Evolutionary conservation across 2,797 vertebrate genomes (phyloP).

Genomic region (Pangasius larnaudii): DNA sequence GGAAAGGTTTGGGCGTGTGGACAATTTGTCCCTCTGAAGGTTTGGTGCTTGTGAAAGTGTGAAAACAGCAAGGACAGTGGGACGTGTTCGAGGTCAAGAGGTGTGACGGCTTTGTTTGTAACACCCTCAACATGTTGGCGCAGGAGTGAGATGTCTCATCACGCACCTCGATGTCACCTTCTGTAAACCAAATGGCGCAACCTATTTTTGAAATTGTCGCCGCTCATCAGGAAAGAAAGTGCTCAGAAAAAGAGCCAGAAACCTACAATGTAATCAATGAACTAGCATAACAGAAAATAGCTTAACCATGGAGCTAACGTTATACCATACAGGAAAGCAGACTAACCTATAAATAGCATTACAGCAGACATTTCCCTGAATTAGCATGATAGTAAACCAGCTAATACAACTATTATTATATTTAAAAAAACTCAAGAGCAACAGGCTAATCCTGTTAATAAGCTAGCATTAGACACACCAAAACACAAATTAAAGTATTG

Average conservation of each 20-base stretch:
- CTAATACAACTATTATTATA: not conserved
- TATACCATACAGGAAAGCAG: not conserved
- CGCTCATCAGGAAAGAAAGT: not conserved
- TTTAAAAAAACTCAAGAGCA: not conserved
- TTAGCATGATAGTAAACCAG: not conserved
- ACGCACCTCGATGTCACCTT: conserved; percentile 16
- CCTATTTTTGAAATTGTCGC: not conserved
- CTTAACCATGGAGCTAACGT: not conserved
- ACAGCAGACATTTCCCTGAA: not conserved
- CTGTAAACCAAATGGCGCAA: not conserved
- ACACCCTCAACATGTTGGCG: conserved; percentile 38
- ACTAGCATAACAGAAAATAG: not conserved
- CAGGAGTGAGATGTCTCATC: conserved; percentile 25
- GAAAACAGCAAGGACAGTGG: conserved; percentile 24
- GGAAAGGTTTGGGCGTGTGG: not conserved
- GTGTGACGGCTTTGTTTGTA: conserved; percentile 47
- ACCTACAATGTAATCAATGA: not conserved
- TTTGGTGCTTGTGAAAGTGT: conserved; percentile 13
- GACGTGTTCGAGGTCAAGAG: conserved; percentile 46
- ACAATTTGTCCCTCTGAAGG: not conserved
- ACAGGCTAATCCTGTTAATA: not conserved
- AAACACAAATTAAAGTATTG: not conserved
- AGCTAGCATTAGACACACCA: not conserved
- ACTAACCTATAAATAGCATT: not conserved
- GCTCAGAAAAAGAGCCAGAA: not conserved